Evolutionary conservation across 2,113 vertebrate species (phyloP), one percentile per base, ranked within the genome.

Genomic region (Gadus chalcogrammus): DNA sequence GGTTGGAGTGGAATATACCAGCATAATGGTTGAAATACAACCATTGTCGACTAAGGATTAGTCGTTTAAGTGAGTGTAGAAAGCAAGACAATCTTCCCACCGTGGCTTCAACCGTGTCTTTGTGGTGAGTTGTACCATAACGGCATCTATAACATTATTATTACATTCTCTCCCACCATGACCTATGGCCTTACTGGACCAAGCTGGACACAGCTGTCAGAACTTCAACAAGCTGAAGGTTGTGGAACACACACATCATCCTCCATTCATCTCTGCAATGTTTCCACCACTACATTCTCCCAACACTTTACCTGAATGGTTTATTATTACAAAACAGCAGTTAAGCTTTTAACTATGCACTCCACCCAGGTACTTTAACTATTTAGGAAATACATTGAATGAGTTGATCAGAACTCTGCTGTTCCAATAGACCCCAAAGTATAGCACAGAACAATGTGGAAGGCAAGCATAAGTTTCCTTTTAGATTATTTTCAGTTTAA

Each of bases 281-380:
- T 64, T 70, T 75, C 83, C 79, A 84, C 81, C 74, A 79, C 85
- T 85, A 83, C 85, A 87, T 89, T 84, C 84, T 76, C 80, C 63
- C 78, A 78, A 65, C 65, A 63, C 74, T 82, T 77, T 71, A 75
- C 20, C 24, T 52, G 69, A 70, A 68, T 27, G 70, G 62, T 61
- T 67, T 58, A 16, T 69, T 61, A 67, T 24, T 20, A 58, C 60
- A 75, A 76, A 68, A 35, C 78, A 59, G n/a, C 55, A 9, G 42
- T 12, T 53, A 73, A 18, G 4, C 18, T 81, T n/a, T 63, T 58
- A 27, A 73, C 69, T 56, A 73, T 3, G 55, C 35, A 63, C 22
- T 79, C 65, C 67, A 73, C 64, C 17, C 20, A 75, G 80, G 79
- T 85, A 87, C 80, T 70, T 18, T 71, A 68, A 73, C 61, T 77